Base-by-base conservation (phyloP, 2,113 vertebrate species). In the Passer domesticus region DNA sequence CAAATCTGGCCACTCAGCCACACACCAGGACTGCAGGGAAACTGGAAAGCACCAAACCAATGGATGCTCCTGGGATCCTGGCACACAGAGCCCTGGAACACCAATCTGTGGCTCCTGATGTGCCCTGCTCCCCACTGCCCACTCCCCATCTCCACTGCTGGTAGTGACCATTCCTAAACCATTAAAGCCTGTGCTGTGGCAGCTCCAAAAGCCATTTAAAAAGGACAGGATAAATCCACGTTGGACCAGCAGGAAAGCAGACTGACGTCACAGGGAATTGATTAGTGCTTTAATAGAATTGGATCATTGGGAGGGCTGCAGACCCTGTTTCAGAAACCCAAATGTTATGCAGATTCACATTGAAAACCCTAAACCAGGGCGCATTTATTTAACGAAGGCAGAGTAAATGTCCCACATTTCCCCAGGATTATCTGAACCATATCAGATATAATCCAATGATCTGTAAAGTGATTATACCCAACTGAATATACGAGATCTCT, bases 401-500 rank as follows among this genome's bases (percentile, higher is more conserved):
- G 82, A 92, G 64, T 63, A 56, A 77, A 93, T 53, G 52, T 52
- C 90, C 94, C 95, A 84, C 59, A 84, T 96, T 94, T 88, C 92
- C 88, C 78, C 80, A 81, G 94, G 97, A 95, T 91, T 95, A 95
- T 85, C 85, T 64, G 67, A 82, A 60, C 94, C 92, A 94, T 87
- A 88, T 89, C 83, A 89, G 91, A 95, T 95, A 95, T 92, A 97
- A 97, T 94, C 92, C 95, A 94, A 91, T 81, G 89, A 97, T 95
- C 96, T 82, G 86, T 94, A 94, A 89, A 92, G 91, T 95, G 91
- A 76, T 92, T 92, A 94, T 95, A 93, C 90, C 93, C 95, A 92
- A 47, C 64, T 96, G 79, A 87, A 97, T 97, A 95, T 83, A 94
- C 95, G 94, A 91, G 96, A 95, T 96, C 96, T 97, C 96, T 97